phyloP scores from a whole-genome alignment of 2,113 vertebrate genomes.

The Sakesphorus luctuosus region DNA sequence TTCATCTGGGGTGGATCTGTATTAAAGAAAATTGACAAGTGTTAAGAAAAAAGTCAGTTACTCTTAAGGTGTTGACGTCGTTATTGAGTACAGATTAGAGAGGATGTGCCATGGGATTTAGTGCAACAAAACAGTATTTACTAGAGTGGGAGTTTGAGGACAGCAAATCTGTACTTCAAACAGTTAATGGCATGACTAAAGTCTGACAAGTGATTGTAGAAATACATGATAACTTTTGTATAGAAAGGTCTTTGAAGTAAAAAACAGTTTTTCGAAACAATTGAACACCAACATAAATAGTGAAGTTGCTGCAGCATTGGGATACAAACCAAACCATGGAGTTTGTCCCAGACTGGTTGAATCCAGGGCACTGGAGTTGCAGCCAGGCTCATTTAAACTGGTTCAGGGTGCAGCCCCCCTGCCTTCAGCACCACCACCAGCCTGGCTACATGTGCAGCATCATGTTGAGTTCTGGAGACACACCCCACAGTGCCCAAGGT shows the following conservation, averaged over 20 bases:
- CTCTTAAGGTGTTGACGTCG: background rate
- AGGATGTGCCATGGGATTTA: background rate
- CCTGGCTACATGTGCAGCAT: background rate
- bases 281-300: background rate
- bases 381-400: background rate
- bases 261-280: background rate
- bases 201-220: background rate
- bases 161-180: background rate
- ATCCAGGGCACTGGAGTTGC: background rate
- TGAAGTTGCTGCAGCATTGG: background rate
- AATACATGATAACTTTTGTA: background rate
- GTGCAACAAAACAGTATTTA: background rate
- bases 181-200: background rate
- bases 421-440: background rate
- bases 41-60: background rate
- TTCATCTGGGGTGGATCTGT: slow-evolving; percentile 92
- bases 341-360: background rate
- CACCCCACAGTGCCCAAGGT: background rate
- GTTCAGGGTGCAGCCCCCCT: background rate
- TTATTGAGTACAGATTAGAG: background rate
- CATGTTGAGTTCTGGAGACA: background rate
- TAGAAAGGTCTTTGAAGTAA: background rate
- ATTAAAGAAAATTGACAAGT: background rate
- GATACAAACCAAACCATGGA: background rate
- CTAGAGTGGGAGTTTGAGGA: background rate